Evolutionary conservation across 2,888 invertebrate genomes (phyloP).

Genomic region (Himalopsyche anomala): DNA sequence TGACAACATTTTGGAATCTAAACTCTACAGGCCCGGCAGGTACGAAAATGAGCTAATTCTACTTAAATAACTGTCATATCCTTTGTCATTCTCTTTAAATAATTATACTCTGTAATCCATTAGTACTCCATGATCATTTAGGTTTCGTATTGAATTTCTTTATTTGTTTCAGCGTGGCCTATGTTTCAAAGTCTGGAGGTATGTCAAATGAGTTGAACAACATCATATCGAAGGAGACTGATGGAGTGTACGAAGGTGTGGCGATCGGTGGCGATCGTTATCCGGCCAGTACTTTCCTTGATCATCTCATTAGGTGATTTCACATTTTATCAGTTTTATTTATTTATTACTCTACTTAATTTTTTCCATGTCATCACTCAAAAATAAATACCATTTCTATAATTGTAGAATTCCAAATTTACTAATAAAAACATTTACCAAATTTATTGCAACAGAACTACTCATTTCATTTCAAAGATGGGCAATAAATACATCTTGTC

Average conservation of each 20-base stretch:
- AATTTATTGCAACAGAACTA: no score
- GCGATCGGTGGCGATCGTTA: conserved; percentile 99
- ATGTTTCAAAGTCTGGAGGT: conserved; percentile 98
- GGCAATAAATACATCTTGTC: no score
- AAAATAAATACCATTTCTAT: no score
- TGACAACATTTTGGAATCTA: conserved; percentile 98
- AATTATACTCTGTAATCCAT: not conserved
- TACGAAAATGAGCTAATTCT: conserved; percentile 66
- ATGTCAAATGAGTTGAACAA: conserved; percentile 99
- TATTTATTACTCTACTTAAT: no score
- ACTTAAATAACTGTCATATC: no score
- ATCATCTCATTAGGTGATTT: conserved; percentile 90
- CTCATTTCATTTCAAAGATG: no score
- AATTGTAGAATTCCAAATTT: no score
- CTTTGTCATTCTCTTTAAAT: no score
- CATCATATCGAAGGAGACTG: conserved; percentile 96
- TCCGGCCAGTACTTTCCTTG: conserved; percentile 98
- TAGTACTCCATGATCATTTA: not conserved
- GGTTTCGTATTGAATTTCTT: not conserved
- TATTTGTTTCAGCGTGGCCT: conserved; percentile 86
- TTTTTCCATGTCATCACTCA: no score
- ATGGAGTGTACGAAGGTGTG: conserved; percentile 98
- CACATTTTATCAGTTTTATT: no score
- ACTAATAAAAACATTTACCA: no score
- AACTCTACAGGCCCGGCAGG: conserved; percentile 96